These are phyloP conservation scores for Platysternon megacephalum DNA, from an alignment of 2,113 vertebrate species.

Conservation along the genomic window DNA sequence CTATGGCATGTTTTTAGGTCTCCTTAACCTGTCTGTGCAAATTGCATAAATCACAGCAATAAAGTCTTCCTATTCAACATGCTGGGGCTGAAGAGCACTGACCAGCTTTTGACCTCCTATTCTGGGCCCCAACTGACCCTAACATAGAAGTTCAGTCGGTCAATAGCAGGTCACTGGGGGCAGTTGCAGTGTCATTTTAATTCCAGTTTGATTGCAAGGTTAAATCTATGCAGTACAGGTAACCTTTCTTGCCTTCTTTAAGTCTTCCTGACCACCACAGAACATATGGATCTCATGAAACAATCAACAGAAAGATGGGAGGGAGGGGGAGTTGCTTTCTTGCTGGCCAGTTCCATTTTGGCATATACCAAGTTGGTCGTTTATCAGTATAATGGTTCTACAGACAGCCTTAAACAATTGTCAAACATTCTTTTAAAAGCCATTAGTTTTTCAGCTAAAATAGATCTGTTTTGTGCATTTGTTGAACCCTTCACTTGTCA, in stretches of 20 bases:
- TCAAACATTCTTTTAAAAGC: constrained; percentile 90
- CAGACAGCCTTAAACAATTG: constrained; percentile 88
- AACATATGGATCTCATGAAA: constrained; percentile 30
- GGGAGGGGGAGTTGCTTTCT: constrained; percentile 1
- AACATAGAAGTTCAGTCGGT: constrained; percentile 92
- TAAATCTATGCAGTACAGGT: constrained; percentile 77
- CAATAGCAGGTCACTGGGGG: constrained; percentile 92
- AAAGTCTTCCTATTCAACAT: constrained; percentile 87
- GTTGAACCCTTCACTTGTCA: constrained; percentile 84
- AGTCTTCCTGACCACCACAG: constrained; percentile 32
- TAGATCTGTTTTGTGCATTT: constrained; percentile 84
- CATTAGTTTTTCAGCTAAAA: constrained; percentile 88
- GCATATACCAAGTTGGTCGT: constrained; percentile 73
- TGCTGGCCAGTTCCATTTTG: constrained; percentile 36
- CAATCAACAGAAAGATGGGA: background rate
- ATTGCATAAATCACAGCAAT: constrained; percentile 94
- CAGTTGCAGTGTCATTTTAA: constrained; percentile 79
- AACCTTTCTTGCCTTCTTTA: constrained; percentile 50
- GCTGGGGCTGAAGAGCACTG: constrained; percentile 81
- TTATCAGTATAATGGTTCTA: constrained; percentile 90
- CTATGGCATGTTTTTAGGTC: constrained; percentile 83
- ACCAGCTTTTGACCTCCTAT: constrained; percentile 94
- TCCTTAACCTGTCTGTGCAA: constrained; percentile 87
- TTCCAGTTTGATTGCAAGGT: constrained; percentile 80
- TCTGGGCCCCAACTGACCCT: constrained; percentile 90